Evolutionary conservation across 2,113 vertebrate genomes (phyloP).

Genomic region (Bothrops jararaca): DNA sequence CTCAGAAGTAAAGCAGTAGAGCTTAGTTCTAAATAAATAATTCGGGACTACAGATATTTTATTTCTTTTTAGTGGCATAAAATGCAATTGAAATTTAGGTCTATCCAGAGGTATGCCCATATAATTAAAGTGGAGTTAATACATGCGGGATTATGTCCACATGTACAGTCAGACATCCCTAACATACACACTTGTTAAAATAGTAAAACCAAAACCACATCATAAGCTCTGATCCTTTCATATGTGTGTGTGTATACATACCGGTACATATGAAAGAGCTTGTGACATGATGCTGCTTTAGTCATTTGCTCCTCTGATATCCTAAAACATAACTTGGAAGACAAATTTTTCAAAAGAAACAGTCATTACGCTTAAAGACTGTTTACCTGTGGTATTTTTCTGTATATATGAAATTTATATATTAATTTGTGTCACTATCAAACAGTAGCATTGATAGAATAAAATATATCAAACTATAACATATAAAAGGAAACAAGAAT

Average conservation of each 20-base stretch:
- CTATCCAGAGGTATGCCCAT: background rate
- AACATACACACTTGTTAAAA: background rate
- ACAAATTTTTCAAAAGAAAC: constrained; percentile 10
- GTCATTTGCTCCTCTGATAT: background rate
- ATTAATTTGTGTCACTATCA: background rate
- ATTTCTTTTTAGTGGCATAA: constrained; percentile 12
- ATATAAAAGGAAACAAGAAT: background rate
- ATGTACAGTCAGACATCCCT: background rate
- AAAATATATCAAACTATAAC: background rate
- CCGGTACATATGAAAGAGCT: background rate
- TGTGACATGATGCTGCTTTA: background rate
- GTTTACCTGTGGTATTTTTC: background rate
- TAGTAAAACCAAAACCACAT: background rate
- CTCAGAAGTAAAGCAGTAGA: background rate
- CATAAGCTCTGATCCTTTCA: background rate
- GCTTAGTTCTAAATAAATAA: background rate
- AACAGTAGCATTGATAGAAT: background rate
- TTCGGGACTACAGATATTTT: background rate
- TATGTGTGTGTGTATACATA: background rate
- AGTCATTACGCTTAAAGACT: constrained; percentile 27
- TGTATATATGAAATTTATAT: background rate
- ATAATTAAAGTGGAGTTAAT: background rate
- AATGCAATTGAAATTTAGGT: background rate
- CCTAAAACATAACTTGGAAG: constrained; percentile 9
- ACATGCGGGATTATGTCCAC: background rate